A percentile compares a stretch with the other conserved stretches of the same genome.
Evolutionary conservation across 2,888 invertebrate species (phyloP).

Genomic region (Noctua comes): DNA sequence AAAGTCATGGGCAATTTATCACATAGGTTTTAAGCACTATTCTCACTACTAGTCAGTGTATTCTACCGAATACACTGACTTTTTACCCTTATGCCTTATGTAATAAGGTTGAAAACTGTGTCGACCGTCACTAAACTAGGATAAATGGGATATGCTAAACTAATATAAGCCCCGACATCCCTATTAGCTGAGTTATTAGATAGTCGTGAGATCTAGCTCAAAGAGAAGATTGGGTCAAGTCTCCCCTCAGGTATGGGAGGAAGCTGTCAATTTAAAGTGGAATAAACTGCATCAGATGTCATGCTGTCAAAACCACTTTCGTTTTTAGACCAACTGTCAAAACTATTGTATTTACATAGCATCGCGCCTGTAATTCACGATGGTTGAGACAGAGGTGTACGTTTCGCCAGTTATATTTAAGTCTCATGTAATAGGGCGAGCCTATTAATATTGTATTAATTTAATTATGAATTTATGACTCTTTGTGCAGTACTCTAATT

Average conservation of each 20-base stretch:
- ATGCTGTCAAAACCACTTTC: not conserved
- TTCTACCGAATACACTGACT: too few relatives aligned
- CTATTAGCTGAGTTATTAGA: not conserved
- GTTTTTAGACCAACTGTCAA: not conserved
- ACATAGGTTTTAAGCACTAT: not conserved
- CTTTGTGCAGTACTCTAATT: not conserved
- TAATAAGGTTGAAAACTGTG: too few relatives aligned
- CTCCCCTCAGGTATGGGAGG: not conserved
- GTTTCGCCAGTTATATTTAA: not conserved
- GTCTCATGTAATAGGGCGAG: not conserved
- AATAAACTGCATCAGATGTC: not conserved
- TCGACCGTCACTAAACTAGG: too few relatives aligned
- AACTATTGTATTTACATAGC: not conserved
- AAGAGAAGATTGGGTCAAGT: slow-evolving; percentile 10
- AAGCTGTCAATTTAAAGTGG: not conserved
- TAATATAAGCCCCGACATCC: not conserved
- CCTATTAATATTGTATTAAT: not conserved
- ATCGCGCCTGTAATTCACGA: not conserved
- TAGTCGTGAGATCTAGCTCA: slow-evolving; percentile 25
- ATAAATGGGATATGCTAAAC: not conserved
- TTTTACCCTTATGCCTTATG: too few relatives aligned
- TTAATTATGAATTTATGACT: not conserved
- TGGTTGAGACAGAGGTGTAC: not conserved
- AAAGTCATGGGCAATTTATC: too few relatives aligned
- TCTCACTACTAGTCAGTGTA: not conserved